Evolutionary conservation across 2,888 invertebrate species (phyloP).

Genomic region (Polia nebulosa): DNA sequence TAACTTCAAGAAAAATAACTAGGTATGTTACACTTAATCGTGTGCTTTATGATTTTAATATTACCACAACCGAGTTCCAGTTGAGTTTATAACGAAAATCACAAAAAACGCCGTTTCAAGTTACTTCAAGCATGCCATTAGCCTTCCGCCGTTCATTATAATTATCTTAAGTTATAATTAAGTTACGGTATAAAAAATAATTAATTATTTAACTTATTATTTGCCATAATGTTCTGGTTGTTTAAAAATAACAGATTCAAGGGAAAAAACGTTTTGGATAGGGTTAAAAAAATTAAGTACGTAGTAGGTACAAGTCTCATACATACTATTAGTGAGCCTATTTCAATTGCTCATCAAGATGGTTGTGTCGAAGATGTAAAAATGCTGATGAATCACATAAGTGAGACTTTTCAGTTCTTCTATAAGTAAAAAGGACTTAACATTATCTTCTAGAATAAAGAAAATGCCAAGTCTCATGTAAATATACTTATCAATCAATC

Average conservation of each 20-base stretch:
- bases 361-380: too few species aligned
- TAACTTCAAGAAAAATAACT: background rate
- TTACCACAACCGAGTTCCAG: conserved; percentile 28
- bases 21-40: conserved; percentile 10
- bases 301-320: too few species aligned
- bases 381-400: too few species aligned
- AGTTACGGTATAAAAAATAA: conserved; percentile 56
- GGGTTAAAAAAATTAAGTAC: too few species aligned
- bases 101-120: conserved; percentile 53
- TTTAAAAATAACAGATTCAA: background rate
- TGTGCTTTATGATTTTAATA: conserved; percentile 52
- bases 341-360: too few species aligned
- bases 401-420: too few species aligned
- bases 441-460: too few species aligned
- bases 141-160: conserved; percentile 56
- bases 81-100: conserved; percentile 26
- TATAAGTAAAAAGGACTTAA: too few species aligned
- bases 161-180: conserved; percentile 54
- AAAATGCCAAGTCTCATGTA: too few species aligned
- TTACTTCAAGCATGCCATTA: conserved; percentile 60
- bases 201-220: conserved; percentile 24
- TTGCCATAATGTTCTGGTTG: conserved; percentile 21
- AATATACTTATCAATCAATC: too few species aligned
- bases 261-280: too few species aligned
- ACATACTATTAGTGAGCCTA: too few species aligned